A percentile compares a stretch with the other conserved stretches of the same genome.
These are phyloP conservation scores for Patiria pectinifera DNA, from an alignment of 53 echinoderm and acorn worm species.

Conservation along the genomic window DNA sequence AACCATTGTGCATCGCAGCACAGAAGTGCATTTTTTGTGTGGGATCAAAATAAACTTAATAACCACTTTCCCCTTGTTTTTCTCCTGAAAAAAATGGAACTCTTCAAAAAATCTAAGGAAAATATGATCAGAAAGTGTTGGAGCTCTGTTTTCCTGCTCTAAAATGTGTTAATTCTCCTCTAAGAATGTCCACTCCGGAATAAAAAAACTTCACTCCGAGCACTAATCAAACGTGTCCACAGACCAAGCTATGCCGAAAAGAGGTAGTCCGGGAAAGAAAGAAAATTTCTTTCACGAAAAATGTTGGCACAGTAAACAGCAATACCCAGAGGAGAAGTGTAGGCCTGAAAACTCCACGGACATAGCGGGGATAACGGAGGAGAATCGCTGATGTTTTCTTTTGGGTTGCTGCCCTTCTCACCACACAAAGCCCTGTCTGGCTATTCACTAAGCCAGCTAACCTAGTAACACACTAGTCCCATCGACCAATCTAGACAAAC, in stretches of 20 bases:
- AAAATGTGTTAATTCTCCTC: background rate
- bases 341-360: background rate
- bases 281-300: background rate
- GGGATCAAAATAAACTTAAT: too few relatives aligned
- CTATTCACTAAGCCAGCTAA: constrained; percentile 44
- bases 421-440: constrained; percentile 47
- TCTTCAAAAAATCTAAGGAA: too few relatives aligned
- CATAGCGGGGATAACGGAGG: constrained; percentile 6
- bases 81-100: background rate
- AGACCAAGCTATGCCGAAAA: background rate
- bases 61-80: background rate
- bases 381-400: constrained; percentile 11
- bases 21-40: too few relatives aligned
- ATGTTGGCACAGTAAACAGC: background rate
- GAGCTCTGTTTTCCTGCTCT: background rate
- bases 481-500: constrained; percentile 33
- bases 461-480: constrained; percentile 59
- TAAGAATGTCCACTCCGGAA: background rate
- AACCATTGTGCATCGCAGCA: too few relatives aligned
- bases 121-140: too few relatives aligned
- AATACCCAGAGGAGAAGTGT: background rate
- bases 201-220: background rate
- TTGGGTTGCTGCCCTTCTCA: constrained; percentile 11
- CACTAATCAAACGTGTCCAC: background rate
- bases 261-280: background rate